A percentile compares a stretch with the other conserved stretches of the same genome.
These are phyloP conservation scores for Sphaerodactylus townsendi DNA, from an alignment of 2,113 vertebrate species.

Conservation along the genomic window DNA sequence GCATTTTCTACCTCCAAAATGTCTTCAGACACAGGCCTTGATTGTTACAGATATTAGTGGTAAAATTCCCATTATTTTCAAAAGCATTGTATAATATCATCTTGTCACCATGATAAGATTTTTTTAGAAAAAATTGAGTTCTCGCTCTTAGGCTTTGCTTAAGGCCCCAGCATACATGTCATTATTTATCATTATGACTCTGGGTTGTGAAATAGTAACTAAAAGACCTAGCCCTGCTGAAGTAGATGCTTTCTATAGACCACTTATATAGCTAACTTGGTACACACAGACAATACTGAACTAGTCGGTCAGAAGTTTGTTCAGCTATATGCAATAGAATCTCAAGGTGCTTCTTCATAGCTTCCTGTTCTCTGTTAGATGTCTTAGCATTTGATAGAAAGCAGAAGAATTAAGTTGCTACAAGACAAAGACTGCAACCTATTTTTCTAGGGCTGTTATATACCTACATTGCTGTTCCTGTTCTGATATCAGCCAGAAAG, in stretches of 20 bases:
- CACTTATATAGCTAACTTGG: neutral
- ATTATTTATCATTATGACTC: conserved; percentile 15
- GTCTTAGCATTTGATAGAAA: neutral
- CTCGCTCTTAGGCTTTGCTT: neutral
- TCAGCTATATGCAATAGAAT: neutral
- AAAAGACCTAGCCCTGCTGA: neutral
- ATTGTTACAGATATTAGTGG: neutral
- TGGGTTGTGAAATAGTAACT: neutral
- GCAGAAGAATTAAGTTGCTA: neutral
- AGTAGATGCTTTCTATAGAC: neutral
- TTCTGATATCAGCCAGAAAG: too few species aligned
- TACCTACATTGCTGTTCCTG: too few species aligned
- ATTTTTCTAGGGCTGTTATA: too few species aligned
- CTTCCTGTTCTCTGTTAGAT: neutral
- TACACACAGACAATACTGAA: neutral
- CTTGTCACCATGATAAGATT: conserved; percentile 39
- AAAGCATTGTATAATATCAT: neutral
- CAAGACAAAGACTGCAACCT: too few species aligned
- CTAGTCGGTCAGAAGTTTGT: neutral
- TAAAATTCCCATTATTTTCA: conserved; percentile 20
- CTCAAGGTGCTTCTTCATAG: neutral
- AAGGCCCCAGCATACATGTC: conserved; percentile 11
- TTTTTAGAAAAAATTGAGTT: too few species aligned
- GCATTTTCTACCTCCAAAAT: conserved; percentile 4
- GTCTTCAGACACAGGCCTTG: conserved; percentile 25